Evolutionary conservation across 2,888 invertebrate species (phyloP), one percentile per base, ranked within the genome.

Genomic region (Latheticus oryzae): DNA sequence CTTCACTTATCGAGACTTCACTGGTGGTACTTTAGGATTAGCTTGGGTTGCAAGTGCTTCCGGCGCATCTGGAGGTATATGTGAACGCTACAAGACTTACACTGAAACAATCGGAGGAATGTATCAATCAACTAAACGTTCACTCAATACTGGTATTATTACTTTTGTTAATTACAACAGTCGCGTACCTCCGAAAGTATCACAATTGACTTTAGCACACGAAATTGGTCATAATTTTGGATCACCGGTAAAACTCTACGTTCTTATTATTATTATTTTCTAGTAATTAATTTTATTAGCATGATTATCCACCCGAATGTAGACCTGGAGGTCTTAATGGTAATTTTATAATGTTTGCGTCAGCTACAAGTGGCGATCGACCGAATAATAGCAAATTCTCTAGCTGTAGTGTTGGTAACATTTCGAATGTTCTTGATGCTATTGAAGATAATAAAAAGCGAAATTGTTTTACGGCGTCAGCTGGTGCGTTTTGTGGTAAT

Each of bases 181-280:
- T 74, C 83, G 95, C 23, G 98, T 99, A 51, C 97, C 98, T 52
- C 95, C 97, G 0, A 95, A 97, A 80, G 98, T 99, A 13, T 97
- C 97, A 21, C 97, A 98, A 77, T 81, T 98, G 59, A 99, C 98
- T 0, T 82, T 99, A 65, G 99, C 99, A 0, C 99, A 99, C 78
- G 99, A 99, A 81, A 93, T 93, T 67, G 99, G 99, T 1, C 99
- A 99, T 77, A 99, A 99, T 80, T 99, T 99, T 79, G 98, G 99
- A 55, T 96, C 96, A 57, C 97, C 97, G 76, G 95, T 95, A 80
- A 84, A n/a, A n/a, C n/a, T n/a, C n/a, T n/a, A n/a, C n/a, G n/a
- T n/a, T n/a, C n/a, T n/a, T n/a, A n/a, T n/a, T n/a, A n/a, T n/a
- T n/a, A n/a, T n/a, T n/a, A n/a, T n/a, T 5, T 24, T 2, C 32